Conservation (phyloP, 1,140 invertebrate species). For the Philaenus spumarius region DNA sequence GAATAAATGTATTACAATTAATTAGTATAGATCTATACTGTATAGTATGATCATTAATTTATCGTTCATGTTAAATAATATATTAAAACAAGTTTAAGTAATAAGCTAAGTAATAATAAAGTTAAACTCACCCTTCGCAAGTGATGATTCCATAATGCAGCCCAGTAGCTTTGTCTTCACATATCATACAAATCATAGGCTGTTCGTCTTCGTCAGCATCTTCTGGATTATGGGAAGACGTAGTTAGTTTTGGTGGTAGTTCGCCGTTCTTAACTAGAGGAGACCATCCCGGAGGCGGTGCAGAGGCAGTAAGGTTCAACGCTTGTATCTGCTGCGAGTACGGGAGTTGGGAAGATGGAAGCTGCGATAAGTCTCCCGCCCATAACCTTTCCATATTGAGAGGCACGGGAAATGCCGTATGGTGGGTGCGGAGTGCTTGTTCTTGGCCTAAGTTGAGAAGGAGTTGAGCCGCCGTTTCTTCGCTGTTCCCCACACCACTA, state of each 20-base stretch:
- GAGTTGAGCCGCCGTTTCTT: slow-evolving; percentile 75
- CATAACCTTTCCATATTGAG: slow-evolving; percentile 87
- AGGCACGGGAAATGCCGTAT: slow-evolving; percentile 48
- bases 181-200: slow-evolving; percentile 97
- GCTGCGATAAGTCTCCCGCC: slow-evolving; percentile 76
- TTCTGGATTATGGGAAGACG: slow-evolving; percentile 32
- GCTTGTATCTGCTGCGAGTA: slow-evolving; percentile 70
- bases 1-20: no score
- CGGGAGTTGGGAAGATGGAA: slow-evolving; percentile 53
- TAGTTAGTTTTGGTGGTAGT: slow-evolving; percentile 23
- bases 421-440: slow-evolving; percentile 30
- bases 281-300: slow-evolving; percentile 39
- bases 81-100: no score
- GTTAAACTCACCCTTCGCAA: slow-evolving; percentile 76
- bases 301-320: slow-evolving; percentile 63
- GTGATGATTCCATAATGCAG: slow-evolving; percentile 97
- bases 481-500: slow-evolving; percentile 40
- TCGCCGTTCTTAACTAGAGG: slow-evolving; percentile 35
- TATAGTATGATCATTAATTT: no score
- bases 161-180: slow-evolving; percentile 95
- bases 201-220: slow-evolving; percentile 81
- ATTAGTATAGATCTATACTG: no score
- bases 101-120: no score
- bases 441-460: slow-evolving; percentile 62
- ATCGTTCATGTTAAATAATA: no score